Evolutionary conservation across 2,113 vertebrate genomes (phyloP), one percentile per base, ranked within the genome.

Genomic region (Procapra przewalskii): DNA sequence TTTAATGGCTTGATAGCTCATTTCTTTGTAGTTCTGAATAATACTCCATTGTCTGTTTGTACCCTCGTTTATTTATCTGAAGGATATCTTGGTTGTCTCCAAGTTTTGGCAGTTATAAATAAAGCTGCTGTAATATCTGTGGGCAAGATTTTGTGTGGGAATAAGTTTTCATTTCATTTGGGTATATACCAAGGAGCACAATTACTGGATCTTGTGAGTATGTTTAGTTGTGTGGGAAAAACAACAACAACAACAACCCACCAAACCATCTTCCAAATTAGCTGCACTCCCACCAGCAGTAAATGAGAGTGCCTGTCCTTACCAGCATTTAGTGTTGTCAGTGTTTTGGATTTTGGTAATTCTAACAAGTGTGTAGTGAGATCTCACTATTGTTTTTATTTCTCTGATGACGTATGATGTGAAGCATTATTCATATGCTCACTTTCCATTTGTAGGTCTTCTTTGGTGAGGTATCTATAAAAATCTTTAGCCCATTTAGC

Each of bases 121-220:
- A 92, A 48, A 67, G 64, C 75, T 71, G 33, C 75, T 92, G 2
- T 81, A 81, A 50, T 60, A 88, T 40, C 13, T 57, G 2, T 57
- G n/a, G 81, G 25, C 48, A 81, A 43, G 3, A 48, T 48, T 85
- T 79, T 67, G 54, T 62, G 19, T 90, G 48, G 64, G 31, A 82
- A 23, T 40, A 64, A 31, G 36, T 89, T 89, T 89, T 94, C 25
- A 60, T 95, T 90, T 95, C 45, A 85, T 62, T 95, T 90, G 54
- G 27, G 29, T 77, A 85, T 90, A 64, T 52, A 52, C 17, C 33
- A 60, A 77, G 31, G 25, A 60, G 27, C 54, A 27, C 52, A 71
- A 27, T 59, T 90, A 43, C 52, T 83, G 17, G 33, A 83, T 75
- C 79, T 59, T 90, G 25, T 75, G 40, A 84, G 43, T 75, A 90